Base-by-base conservation (phyloP, 37 sponge, comb jelly and placozoan genomes). In the Tethya wilhelma region DNA sequence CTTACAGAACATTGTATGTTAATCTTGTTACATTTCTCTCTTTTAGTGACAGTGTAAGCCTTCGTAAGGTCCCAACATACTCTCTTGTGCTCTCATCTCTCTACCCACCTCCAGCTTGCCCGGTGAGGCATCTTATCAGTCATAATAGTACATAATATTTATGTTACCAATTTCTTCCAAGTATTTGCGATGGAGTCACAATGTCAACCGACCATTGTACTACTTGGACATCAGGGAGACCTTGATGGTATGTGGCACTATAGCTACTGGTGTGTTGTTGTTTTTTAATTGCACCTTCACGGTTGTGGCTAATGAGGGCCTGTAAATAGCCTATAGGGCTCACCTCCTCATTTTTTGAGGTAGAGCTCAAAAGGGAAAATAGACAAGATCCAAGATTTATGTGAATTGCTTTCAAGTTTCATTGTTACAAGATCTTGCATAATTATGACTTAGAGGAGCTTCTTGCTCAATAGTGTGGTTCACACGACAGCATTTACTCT, bases 71-170 rank as follows among this genome's bases (percentile, higher is more conserved):
- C 4, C 81, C 81, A 6, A 39, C 57, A 2, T 80, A 80, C 45
- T 80, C 81, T 29, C 59, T 80, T 0, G 59, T 80, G 11, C 67
- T 80, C 31, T 34, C 43, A 37, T 8, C 81, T 32, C 81, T 80
- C 56, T 80, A 80, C 69, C 81, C 81, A 28, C 81, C 81, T 25
- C 69, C 60, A 57, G 81, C 70, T 1, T 80, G 81, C 59, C 81
- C 81, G 28, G 79, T 78, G 20, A 44, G 68, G 11, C 38, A 31
- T 39, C 23, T 26, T n/a, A 60, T 19, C 63, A 8, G 28, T 8
- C 28, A n/a, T 12, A 26, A 60, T n/a, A 26, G 20, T 60, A 60
- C 20, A 60, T 60, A 25, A 8, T 60, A 60, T 8, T 60, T 8
- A 60, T 38, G 8, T 20, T n/a, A n/a, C n/a, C n/a, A n/a, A n/a